Base-by-base conservation (phyloP, 2,888 invertebrate genomes). In the Epinotia ramella region DNA sequence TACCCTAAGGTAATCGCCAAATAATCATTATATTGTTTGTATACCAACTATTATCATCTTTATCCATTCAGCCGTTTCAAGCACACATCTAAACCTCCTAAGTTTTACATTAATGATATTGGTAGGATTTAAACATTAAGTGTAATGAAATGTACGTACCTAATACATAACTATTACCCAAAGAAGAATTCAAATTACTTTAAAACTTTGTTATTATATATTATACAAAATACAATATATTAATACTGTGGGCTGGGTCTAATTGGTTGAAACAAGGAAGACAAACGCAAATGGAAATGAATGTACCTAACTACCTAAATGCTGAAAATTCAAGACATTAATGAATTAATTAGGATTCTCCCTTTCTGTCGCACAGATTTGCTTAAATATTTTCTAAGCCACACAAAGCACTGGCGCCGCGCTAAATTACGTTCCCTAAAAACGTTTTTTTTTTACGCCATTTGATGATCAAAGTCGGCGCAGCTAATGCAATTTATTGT, bases 401-500 rank as follows among this genome's bases (percentile, higher is more conserved):
- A 84, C 87, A 90, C 88, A 91, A 91, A 90, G 79, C 84, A 81
- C 82, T 85, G 88, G 88, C 87, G 86, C 88, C 87, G 88, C 88
- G 88, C 88, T 85, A 92, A 92, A 93, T 91, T 89, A 88, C 90
- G 88, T 89, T 88, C 84, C 86, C 85, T 86, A 88, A 91, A 67
- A 40, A 40, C 9, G 9, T 1, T 81, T 78, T 86, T 89, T 89
- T 91, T 91, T 89, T 86, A 84, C 80, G 87, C 84, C 87, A 89
- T 93, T 92, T 93, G 92, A 92, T 86, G 90, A 89, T 89, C 89
- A 91, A 90, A 91, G 91, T 91, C 87, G 84, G 79, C 88, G 81
- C 86, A 90, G 90, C 87, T 94, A 93, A 94, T 93, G 93, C 88
- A 89, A 93, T 94, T 93, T 91, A 89, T 90, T 91, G 91, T 92